Percentiles rank a stretch among this genome's conserved stretches.
Conservation (phyloP, 2,888 invertebrate genomes). For the Caenorhabditis macrosperma region DNA sequence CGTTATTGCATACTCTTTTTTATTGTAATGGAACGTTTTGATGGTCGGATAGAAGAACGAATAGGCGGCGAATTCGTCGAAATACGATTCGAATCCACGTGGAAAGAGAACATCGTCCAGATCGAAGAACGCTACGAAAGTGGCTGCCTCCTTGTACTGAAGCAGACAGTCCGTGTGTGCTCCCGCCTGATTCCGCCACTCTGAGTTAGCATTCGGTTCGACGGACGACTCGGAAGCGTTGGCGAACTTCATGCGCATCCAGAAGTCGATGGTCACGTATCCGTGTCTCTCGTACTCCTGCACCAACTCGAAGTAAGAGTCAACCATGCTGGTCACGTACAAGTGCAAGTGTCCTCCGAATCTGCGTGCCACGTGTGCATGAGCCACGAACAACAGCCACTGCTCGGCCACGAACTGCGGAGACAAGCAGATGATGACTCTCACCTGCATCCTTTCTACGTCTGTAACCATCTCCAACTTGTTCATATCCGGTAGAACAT, state of each 20-base stretch:
- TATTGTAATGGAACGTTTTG: conserved; percentile 29
- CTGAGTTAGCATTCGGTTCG: conserved; percentile 59
- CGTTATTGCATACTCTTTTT: conserved; percentile 1
- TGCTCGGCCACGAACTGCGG: conserved; percentile 62
- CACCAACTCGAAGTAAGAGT: conserved; percentile 50
- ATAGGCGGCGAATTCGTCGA: conserved; percentile 16
- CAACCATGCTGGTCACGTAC: conserved; percentile 56
- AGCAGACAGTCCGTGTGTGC: conserved; percentile 33
- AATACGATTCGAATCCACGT: conserved; percentile 13
- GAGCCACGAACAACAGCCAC: conserved; percentile 53
- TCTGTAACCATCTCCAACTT: conserved; percentile 19
- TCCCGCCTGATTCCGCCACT: conserved; percentile 62
- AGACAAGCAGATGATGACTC: conserved; percentile 56
- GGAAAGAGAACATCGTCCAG: conserved; percentile 29
- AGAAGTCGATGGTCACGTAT: conserved; percentile 55
- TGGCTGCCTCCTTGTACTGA: conserved; percentile 23
- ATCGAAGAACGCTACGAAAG: conserved; percentile 26
- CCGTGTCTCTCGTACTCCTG: conserved; percentile 56
- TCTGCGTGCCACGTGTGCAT: conserved; percentile 25
- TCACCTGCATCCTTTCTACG: neutral
- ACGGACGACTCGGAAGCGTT: conserved; percentile 10
- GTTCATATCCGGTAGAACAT: neutral
- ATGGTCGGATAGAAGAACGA: conserved; percentile 20
- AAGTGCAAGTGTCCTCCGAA: conserved; percentile 59
- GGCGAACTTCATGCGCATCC: conserved; percentile 41